These are phyloP conservation scores for Nomada hirtipes DNA, from an alignment of 2,888 invertebrate genomes.

Conservation along the genomic window DNA sequence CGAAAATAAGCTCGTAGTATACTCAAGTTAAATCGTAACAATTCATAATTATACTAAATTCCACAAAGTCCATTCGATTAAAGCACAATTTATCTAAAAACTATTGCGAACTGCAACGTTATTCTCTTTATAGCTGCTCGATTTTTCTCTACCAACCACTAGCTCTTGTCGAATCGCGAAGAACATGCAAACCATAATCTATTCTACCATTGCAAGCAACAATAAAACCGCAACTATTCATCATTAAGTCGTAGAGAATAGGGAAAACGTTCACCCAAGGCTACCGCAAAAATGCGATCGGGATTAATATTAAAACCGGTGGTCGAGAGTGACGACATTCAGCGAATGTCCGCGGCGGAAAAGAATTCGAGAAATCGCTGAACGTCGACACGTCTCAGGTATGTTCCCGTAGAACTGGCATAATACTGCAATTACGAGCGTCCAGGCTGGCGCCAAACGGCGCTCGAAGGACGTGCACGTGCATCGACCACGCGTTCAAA, in stretches of 20 bases:
- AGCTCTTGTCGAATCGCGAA: too few relatives aligned
- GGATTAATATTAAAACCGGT: constrained; percentile 44
- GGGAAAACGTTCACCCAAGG: constrained; percentile 22
- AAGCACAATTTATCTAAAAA: too few relatives aligned
- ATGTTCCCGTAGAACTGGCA: constrained; percentile 57
- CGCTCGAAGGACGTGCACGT: constrained; percentile 68
- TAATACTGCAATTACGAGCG: constrained; percentile 67
- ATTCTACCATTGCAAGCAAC: neutral
- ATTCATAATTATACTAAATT: too few relatives aligned
- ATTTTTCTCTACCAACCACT: too few relatives aligned
- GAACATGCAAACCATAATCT: too few relatives aligned
- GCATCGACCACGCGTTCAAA: constrained; percentile 38
- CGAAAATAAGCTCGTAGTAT: neutral
- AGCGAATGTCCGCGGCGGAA: constrained; percentile 24
- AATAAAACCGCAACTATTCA: neutral
- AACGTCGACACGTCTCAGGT: constrained; percentile 46
- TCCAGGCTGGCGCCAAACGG: constrained; percentile 71
- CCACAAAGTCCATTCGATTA: too few relatives aligned
- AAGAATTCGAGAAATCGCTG: constrained; percentile 57
- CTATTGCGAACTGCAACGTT: too few relatives aligned
- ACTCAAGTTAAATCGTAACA: too few relatives aligned
- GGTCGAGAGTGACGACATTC: constrained; percentile 35
- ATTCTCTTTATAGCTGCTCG: too few relatives aligned
- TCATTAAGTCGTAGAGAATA: neutral
- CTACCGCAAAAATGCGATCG: constrained; percentile 44